Evolutionary conservation across 1,140 invertebrate species (phyloP).

Genomic region (Drosophila repletoides): DNA sequence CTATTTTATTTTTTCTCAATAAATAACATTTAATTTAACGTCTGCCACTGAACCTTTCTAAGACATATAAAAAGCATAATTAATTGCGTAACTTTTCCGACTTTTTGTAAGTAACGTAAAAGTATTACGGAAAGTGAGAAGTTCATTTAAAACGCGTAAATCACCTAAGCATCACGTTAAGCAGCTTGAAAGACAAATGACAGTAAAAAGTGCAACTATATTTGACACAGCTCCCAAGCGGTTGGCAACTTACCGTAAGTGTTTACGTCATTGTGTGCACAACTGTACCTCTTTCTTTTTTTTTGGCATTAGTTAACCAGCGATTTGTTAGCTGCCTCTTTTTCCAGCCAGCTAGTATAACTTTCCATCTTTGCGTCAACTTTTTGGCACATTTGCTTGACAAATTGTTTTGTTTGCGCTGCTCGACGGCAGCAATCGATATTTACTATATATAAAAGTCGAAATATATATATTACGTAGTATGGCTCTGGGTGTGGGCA

Average conservation of each 20-base stretch:
- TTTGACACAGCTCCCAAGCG: slow-evolving; percentile 23
- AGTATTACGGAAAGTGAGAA: not conserved
- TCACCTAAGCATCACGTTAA: not conserved
- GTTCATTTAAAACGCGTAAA: not conserved
- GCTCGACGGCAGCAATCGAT: slow-evolving; percentile 68
- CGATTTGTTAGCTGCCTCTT: slow-evolving; percentile 6
- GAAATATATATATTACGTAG: slow-evolving; percentile 2
- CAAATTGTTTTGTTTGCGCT: slow-evolving; percentile 76
- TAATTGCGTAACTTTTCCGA: too few species aligned
- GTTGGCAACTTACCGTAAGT: slow-evolving; percentile 40
- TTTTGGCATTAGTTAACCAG: slow-evolving; percentile 11
- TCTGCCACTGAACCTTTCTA: too few species aligned
- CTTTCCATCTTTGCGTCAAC: slow-evolving; percentile 69
- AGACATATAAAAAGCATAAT: too few species aligned
- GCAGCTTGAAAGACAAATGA: slow-evolving; percentile 18
- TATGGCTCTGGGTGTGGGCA: slow-evolving; percentile 1
- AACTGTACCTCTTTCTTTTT: slow-evolving; percentile 51
- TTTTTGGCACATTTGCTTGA: slow-evolving; percentile 78
- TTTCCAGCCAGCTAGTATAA: slow-evolving; percentile 58
- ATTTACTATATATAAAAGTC: slow-evolving; percentile 32
- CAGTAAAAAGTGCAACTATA: slow-evolving; percentile 30
- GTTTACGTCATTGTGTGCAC: slow-evolving; percentile 45
- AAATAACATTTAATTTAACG: too few species aligned
- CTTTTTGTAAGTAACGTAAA: not conserved
- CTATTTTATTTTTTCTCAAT: too few species aligned